These are phyloP conservation scores for Pectinophora gossypiella DNA, from an alignment of 1,140 invertebrate species.

Conservation along the genomic window DNA sequence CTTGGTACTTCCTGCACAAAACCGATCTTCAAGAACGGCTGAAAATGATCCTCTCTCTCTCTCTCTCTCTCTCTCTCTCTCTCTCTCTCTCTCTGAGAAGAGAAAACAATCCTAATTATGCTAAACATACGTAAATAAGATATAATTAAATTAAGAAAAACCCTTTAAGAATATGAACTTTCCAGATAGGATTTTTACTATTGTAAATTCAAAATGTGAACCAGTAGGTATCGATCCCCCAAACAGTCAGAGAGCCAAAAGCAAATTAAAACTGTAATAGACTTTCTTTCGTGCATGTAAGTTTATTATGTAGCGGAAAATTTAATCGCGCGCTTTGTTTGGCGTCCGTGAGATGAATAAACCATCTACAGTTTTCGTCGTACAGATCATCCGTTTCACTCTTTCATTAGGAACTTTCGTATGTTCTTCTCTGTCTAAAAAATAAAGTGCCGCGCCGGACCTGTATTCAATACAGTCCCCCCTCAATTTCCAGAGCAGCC, in stretches of 20 bases:
- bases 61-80: no score
- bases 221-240: background rate
- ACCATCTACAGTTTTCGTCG: constrained; percentile 39
- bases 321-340: constrained; percentile 66
- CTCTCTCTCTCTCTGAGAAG: no score
- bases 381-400: constrained; percentile 29
- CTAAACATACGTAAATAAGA: no score
- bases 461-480: constrained; percentile 44
- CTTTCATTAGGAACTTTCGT: constrained; percentile 17
- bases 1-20: background rate
- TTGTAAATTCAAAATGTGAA: background rate
- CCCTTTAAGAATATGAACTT: no score
- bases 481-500: constrained; percentile 49
- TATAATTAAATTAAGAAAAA: no score
- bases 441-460: constrained; percentile 37
- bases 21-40: no score
- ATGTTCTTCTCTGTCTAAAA: constrained; percentile 37
- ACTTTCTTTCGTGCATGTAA: constrained; percentile 41
- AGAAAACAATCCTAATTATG: no score
- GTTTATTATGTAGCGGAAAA: constrained; percentile 67
- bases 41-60: no score
- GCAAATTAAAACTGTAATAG: constrained; percentile 2
- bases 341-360: constrained; percentile 61
- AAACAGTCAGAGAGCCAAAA: background rate
- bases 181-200: background rate